A percentile compares a stretch with the other conserved stretches of the same genome.
phyloP scores from a whole-genome alignment of 2,113 vertebrate genomes.

The Podiceps cristatus region DNA sequence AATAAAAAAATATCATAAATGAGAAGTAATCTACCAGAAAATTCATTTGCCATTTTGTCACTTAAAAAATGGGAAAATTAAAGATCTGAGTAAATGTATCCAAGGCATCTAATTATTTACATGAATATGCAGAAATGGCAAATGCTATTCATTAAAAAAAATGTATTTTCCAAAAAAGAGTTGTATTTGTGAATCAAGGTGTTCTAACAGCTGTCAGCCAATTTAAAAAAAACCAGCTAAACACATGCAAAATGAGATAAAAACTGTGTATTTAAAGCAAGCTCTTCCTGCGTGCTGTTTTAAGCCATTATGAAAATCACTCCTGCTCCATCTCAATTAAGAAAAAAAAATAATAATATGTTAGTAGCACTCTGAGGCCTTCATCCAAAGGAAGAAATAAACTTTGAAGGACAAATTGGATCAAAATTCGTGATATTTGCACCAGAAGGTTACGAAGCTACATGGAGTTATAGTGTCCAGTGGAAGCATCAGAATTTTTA shows the following conservation, averaged over 20 bases:
- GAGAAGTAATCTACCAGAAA: constrained; percentile 16
- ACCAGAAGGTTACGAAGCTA: neutral
- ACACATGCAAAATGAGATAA: neutral
- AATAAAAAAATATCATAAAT: neutral
- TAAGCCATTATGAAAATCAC: neutral
- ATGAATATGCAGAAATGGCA: neutral
- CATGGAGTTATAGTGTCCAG: neutral
- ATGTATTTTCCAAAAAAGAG: neutral
- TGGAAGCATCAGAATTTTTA: neutral
- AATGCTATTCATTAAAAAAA: neutral
- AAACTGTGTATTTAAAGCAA: neutral
- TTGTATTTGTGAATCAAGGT: neutral
- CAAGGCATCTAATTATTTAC: neutral
- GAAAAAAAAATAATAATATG: fast-evolving
- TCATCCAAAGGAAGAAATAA: neutral
- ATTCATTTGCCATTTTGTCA: neutral
- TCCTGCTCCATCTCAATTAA: neutral
- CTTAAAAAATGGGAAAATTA: constrained; percentile 7
- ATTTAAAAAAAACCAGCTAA: neutral
- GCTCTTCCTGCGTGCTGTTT: neutral
- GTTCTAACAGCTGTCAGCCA: constrained; percentile 8
- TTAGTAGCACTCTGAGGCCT: neutral
- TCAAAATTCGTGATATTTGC: neutral
- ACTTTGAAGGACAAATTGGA: neutral
- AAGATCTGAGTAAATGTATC: neutral